A percentile compares a stretch with the other conserved stretches of the same genome.
Evolutionary conservation across 1,140 invertebrate species (phyloP).

Genomic region (Cyclina sinensis): DNA sequence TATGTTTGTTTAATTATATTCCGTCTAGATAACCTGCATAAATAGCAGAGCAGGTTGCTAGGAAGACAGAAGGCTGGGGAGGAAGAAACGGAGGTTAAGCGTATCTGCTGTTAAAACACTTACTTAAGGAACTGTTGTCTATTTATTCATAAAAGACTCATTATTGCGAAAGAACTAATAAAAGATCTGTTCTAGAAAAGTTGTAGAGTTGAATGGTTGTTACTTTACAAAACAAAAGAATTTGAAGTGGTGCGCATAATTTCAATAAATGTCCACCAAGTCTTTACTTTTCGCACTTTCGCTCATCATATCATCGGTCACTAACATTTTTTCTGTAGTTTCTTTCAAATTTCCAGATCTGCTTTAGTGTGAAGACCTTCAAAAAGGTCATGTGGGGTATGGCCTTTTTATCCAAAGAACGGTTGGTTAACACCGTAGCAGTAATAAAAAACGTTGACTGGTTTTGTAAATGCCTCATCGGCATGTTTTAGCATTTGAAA

Average conservation of each 20-base stretch:
- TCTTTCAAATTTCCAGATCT: slow-evolving; percentile 41
- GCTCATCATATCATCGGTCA: slow-evolving; percentile 40
- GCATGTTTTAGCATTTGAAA: slow-evolving; percentile 12
- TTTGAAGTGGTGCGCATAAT: slow-evolving; percentile 36
- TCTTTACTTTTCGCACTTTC: slow-evolving; percentile 39
- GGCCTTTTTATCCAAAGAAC: slow-evolving; percentile 15
- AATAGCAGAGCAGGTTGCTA: too few species aligned
- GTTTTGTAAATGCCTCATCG: slow-evolving; percentile 30
- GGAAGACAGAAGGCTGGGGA: too few species aligned
- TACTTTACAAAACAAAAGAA: too few species aligned
- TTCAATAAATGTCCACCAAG: slow-evolving; percentile 31
- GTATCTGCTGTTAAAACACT: too few species aligned
- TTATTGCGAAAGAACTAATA: too few species aligned
- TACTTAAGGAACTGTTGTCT: too few species aligned
- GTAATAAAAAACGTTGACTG: slow-evolving; percentile 36
- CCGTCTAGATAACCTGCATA: too few species aligned
- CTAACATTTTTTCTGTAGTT: slow-evolving; percentile 28
- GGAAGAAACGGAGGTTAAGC: too few species aligned
- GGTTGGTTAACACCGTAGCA: slow-evolving; percentile 46
- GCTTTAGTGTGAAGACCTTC: slow-evolving; percentile 41
- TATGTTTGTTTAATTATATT: too few species aligned
- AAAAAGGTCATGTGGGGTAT: slow-evolving; percentile 37
- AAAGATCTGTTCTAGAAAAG: too few species aligned
- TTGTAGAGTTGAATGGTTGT: too few species aligned
- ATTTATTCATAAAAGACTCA: too few species aligned